Base-by-base conservation (phyloP, 2,113 vertebrate species). In the Prionailurus viverrinus region DNA sequence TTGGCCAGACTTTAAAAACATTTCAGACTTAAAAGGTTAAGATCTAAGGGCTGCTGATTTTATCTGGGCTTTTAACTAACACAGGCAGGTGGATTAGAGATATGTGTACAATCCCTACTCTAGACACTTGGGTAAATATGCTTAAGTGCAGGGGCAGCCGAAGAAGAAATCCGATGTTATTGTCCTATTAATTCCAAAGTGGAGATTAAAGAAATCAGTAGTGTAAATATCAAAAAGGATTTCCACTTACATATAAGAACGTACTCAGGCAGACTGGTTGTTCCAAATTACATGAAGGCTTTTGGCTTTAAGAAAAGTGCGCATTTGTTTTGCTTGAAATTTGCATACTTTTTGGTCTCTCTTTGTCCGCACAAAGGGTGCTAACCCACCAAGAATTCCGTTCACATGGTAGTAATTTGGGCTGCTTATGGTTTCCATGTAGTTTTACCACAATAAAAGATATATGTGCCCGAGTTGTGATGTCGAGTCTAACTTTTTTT, bases 151-250 rank as follows among this genome's bases (percentile, higher is more conserved):
- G 97, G 99, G 98, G 98, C 98, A 98, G 98, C 98, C 98, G 97
- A 98, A 98, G 98, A 98, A 99, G 99, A 99, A 99, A 99, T 99
- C 98, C 99, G 98, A 99, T 98, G 99, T 99, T 99, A 99, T 99
- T 99, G 99, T 99, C 99, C 99, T 99, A 99, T 99, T 99, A 99
- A 99, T 99, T 99, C 99, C 99, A 99, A 99, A 99, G 99, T 98
- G 98, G 98, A 99, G 99, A 99, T 99, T 99, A 99, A 99, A 99
- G 99, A 99, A 99, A 99, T 99, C 99, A 99, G 99, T 98, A 99
- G 99, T 98, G 99, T 99, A 99, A 99, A 99, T 99, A 99, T 98
- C 98, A 98, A 98, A 98, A 99, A 99, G 99, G 99, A 99, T 99
- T 99, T 99, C 98, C 98, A 98, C 99, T 99, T 99, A 99, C 98